Evolutionary conservation across 1,140 invertebrate species (phyloP), one percentile per base, ranked within the genome.

Genomic region (Ceratina japonica): DNA sequence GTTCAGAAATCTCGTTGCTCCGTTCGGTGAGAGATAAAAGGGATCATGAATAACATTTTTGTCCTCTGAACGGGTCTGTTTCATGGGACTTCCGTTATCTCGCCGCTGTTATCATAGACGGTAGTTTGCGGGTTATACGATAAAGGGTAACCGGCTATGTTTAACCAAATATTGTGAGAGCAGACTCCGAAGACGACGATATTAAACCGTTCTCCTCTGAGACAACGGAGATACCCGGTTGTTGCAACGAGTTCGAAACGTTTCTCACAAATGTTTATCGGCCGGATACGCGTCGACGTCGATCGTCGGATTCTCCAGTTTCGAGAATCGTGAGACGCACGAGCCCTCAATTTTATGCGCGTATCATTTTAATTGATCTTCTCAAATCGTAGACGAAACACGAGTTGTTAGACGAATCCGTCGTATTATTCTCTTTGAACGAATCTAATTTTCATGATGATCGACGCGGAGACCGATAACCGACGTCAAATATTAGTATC

Each of bases 31-130:
- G 27, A 69, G 84, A 86, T 87, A 84, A 86, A 86, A 44, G 37
- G 44, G 18, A n/a, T 22, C 64, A 58, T 87, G 75, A 87, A 86
- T 82, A 86, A 80, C 54, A 83, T 68, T 86, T 85, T 82, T 86
- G 80, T 86, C 65, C 54, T 16, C 24, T 75, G 54, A 86, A 86
- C 73, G 82, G 61, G 52, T 7, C 24, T 75, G 70, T 49, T 84
- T 82, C 85, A 82, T 37, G 62, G 72, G 82, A 81, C 62, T 44
- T 27, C 51, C 12, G 68, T 84, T 86, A 86, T 86, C 84, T 85
- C 22, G 24, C 1, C 52, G 37, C 13, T 61, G 58, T 82, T 86
- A 84, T 86, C 84, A 31, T 52, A 54, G 79, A 56, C 68, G 74
- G 72, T 73, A 62, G 81, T 82, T 75, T 70, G 62, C 79, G 70